Conservation (phyloP, 1,140 invertebrate genomes). For the Vanessa atalanta region DNA sequence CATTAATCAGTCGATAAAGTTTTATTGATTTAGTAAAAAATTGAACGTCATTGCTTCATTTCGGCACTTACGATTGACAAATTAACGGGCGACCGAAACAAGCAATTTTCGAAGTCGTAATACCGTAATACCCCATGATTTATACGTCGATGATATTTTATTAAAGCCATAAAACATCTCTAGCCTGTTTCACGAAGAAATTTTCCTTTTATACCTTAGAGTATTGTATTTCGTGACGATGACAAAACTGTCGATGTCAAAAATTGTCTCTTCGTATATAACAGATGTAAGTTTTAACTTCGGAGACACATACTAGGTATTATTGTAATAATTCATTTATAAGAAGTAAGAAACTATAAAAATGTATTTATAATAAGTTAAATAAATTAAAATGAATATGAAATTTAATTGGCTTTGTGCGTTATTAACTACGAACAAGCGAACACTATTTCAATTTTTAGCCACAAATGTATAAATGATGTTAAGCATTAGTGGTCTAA, state of each 20-base stretch:
- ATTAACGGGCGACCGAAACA: constrained; percentile 38
- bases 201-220: constrained; percentile 50
- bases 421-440: too few species aligned
- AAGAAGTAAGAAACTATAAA: not conserved
- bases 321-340: not conserved
- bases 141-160: constrained; percentile 69
- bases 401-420: too few species aligned
- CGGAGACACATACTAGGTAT: not conserved
- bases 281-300: not conserved
- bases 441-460: too few species aligned
- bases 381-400: too few species aligned
- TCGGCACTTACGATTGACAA: constrained; percentile 38
- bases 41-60: constrained; percentile 17
- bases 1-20: constrained; percentile 22
- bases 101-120: constrained; percentile 57
- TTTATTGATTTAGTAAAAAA: constrained; percentile 31
- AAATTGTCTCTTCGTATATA: constrained; percentile 25
- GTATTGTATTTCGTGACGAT: constrained; percentile 48
- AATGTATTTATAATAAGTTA: too few species aligned
- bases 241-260: constrained; percentile 50
- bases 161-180: constrained; percentile 67
- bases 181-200: constrained; percentile 49
- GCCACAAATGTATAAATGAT: too few species aligned
- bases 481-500: too few species aligned
- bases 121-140: constrained; percentile 59